These are phyloP conservation scores for Diarsia rubi DNA, from an alignment of 2,888 invertebrate genomes.

Conservation along the genomic window DNA sequence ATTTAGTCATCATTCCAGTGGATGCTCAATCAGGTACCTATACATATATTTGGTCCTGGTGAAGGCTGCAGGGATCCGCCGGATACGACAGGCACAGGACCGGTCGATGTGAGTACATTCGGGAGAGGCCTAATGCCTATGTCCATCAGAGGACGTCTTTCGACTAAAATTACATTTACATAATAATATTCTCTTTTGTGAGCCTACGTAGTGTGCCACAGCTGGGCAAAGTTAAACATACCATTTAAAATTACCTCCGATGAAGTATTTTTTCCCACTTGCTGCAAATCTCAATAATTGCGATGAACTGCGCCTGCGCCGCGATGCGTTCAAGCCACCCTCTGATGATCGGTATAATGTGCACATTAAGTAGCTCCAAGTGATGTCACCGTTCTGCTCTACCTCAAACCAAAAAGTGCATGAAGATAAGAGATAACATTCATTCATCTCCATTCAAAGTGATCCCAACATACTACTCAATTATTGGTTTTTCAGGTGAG, in stretches of 20 bases:
- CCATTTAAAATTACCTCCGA: neutral
- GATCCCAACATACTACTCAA: too few species aligned
- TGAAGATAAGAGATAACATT: conserved; percentile 46
- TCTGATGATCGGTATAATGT: conserved; percentile 39
- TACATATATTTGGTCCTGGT: too few species aligned
- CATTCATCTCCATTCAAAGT: neutral
- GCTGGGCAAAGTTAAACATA: neutral
- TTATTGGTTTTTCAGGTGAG: too few species aligned
- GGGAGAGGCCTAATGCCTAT: too few species aligned
- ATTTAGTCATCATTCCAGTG: neutral
- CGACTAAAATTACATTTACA: too few species aligned
- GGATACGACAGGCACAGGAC: too few species aligned
- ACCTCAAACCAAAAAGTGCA: conserved; percentile 40
- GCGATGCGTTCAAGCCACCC: conserved; percentile 27
- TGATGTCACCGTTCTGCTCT: conserved; percentile 54
- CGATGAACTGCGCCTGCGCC: neutral
- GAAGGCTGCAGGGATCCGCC: too few species aligned
- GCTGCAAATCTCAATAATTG: conserved; percentile 12
- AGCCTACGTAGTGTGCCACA: neutral
- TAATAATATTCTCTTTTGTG: neutral
- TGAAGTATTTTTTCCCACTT: neutral
- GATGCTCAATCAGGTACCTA: neutral
- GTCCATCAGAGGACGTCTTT: too few species aligned
- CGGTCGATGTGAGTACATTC: too few species aligned
- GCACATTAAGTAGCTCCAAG: conserved; percentile 1